Base-by-base conservation (phyloP, 2,113 vertebrate species). In the Seriola rivoliana region DNA sequence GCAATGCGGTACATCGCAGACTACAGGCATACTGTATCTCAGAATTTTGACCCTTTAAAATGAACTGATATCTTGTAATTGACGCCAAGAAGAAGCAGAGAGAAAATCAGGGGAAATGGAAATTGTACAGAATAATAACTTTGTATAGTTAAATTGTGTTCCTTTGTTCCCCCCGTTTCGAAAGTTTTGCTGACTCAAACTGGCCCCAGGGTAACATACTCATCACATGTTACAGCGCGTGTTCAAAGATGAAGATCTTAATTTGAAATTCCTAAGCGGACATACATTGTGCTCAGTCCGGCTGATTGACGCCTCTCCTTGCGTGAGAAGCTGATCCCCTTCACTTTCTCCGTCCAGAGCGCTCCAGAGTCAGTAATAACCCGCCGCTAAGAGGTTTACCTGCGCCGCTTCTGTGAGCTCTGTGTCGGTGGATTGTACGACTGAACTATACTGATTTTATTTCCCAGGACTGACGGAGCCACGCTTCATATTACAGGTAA, bases 311-410 rank as follows among this genome's bases (percentile, higher is more conserved):
- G 0, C 2, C 0, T 69, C 36, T 69, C 36, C 16, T 40, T 9
- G 3, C 42, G n/a, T 5, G 32, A 48, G 78, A 16, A 29, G 46
- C 64, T 4, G 71, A 25, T 21, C 74, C 44, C 40, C 29, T 81
- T 29, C 14, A 82, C 85, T 93, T 76, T 89, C 81, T 73, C 85
- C 21, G 63, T 62, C 54, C 69, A 75, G 54, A 67, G 38, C 54
- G 54, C 80, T 64, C 55, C 68, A 80, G 63, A 79, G 75, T 11
- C 86, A 42, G 38, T 4, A 19, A 29, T 19, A n/a, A 66, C 71
- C 55, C 50, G 21, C 34, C 85, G 1, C 69, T 92, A 90, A 92
- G 91, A 91, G 92, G 87, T 88, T 93, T 92, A 94, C 78, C 75
- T 80, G 58, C 0, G 25, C 48, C 0, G 69, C 0, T 5, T 62